These are phyloP conservation scores for Crocuta crocuta DNA, from an alignment of 2,113 vertebrate species.

Conservation along the genomic window DNA sequence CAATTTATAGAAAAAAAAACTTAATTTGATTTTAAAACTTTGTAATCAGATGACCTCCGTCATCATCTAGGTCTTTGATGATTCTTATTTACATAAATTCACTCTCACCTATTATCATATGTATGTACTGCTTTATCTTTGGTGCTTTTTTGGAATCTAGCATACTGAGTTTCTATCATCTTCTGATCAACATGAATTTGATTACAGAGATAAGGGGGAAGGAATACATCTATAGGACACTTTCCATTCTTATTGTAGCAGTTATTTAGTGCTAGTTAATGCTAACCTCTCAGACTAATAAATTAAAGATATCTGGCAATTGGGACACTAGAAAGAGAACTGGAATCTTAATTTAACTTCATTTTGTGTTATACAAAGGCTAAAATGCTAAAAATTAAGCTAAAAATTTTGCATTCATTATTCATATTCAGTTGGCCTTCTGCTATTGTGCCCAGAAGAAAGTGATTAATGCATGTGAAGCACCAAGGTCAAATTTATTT, in stretches of 20 bases:
- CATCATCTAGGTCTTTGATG: background rate
- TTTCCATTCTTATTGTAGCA: background rate
- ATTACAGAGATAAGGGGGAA: background rate
- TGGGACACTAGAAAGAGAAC: constrained; percentile 23
- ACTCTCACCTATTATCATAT: background rate
- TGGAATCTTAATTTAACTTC: constrained; percentile 53
- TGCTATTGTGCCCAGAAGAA: constrained; percentile 48
- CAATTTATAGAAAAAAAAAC: background rate
- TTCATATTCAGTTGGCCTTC: constrained; percentile 60
- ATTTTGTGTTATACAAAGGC: constrained; percentile 41
- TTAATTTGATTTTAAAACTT: constrained; percentile 46
- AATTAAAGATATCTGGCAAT: constrained; percentile 43
- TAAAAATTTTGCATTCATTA: constrained; percentile 62
- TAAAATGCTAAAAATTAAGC: constrained; percentile 56
- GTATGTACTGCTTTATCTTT: background rate
- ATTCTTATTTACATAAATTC: constrained; percentile 5
- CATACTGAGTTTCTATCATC: background rate
- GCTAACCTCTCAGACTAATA: background rate
- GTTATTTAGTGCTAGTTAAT: background rate
- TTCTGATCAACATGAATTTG: background rate
- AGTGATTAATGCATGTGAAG: constrained; percentile 58
- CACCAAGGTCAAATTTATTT: constrained; percentile 77
- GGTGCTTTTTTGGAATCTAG: background rate
- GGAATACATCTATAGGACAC: background rate
- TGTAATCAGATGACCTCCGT: background rate